Evolutionary conservation across 1,140 invertebrate species (phyloP).

Genomic region (Drepana arcuata): DNA sequence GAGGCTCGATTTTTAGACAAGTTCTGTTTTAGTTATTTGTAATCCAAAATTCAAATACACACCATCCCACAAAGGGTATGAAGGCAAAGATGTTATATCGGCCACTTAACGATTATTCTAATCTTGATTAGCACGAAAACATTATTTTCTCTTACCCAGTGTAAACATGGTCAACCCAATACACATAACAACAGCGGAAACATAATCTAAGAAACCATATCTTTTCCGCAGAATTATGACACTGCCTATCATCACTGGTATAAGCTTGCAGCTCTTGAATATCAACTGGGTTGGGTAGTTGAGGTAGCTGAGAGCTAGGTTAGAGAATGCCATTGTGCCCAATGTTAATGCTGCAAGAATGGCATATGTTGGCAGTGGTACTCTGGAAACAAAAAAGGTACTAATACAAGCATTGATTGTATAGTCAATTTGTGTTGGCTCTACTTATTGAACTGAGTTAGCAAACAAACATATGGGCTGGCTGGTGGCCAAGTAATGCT

Average conservation of each 20-base stretch:
- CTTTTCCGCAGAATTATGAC: conserved; percentile 93
- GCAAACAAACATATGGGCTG: too few relatives aligned
- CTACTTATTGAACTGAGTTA: too few relatives aligned
- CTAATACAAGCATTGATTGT: too few relatives aligned
- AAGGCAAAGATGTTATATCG: too few relatives aligned
- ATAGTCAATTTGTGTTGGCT: too few relatives aligned
- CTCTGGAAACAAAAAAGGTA: conserved; percentile 76
- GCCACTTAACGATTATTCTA: conserved; percentile 2
- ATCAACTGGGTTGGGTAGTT: conserved; percentile 97
- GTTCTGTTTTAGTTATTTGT: too few relatives aligned
- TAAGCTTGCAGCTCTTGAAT: conserved; percentile 97
- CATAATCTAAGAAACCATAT: conserved; percentile 87
- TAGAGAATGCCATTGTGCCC: conserved; percentile 96
- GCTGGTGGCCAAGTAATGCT: too few relatives aligned
- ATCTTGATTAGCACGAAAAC: conserved; percentile 2
- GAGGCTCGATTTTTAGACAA: too few relatives aligned
- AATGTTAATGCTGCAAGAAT: conserved; percentile 89
- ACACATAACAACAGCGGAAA: conserved; percentile 90
- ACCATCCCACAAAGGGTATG: too few relatives aligned
- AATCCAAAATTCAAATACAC: too few relatives aligned
- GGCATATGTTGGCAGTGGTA: conserved; percentile 86
- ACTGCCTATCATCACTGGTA: conserved; percentile 94
- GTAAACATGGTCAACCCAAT: conserved; percentile 93
- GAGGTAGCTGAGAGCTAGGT: conserved; percentile 94
- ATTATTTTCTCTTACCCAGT: conserved; percentile 60